These are phyloP conservation scores for Aphodius sticticus DNA, from an alignment of 2,888 invertebrate genomes.

Conservation along the genomic window DNA sequence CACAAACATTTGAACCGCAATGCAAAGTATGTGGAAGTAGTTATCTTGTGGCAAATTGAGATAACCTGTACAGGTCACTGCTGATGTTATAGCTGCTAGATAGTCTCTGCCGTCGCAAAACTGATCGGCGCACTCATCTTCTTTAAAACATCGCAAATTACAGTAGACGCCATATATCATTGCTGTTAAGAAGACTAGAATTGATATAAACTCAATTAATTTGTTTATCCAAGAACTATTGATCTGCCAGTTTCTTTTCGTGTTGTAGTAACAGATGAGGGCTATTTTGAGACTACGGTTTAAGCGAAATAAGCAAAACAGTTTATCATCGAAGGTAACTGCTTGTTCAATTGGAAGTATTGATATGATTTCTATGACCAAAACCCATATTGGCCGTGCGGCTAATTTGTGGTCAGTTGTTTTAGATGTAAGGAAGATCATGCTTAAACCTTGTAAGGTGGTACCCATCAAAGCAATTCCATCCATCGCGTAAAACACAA, in stretches of 20 bases:
- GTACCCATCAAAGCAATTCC: conserved; percentile 28
- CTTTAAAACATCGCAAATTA: conserved; percentile 25
- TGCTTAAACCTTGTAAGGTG: conserved; percentile 26
- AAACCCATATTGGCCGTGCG: conserved; percentile 25
- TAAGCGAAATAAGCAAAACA: conserved; percentile 28
- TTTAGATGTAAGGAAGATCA: conserved; percentile 27
- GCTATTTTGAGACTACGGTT: conserved; percentile 30
- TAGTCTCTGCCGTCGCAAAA: conserved; percentile 10
- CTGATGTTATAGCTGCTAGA: conserved; percentile 25
- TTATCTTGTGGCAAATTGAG: conserved; percentile 5
- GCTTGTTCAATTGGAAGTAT: conserved; percentile 41
- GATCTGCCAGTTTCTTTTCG: conserved; percentile 24
- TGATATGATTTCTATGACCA: conserved; percentile 39
- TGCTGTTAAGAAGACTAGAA: conserved; percentile 28
- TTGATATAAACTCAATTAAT: conserved; percentile 28
- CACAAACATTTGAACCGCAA: conserved; percentile 20
- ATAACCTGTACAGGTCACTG: conserved; percentile 22
- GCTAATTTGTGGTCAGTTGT: conserved; percentile 27
- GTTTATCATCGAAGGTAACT: conserved; percentile 20
- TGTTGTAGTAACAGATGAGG: conserved; percentile 32
- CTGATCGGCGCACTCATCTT: not conserved
- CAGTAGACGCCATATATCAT: conserved; percentile 28
- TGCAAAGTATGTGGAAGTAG: conserved; percentile 24
- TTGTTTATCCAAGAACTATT: conserved; percentile 15
- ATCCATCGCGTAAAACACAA: conserved; percentile 33